Percentiles rank a stretch among this genome's conserved stretches.
Conservation (phyloP, 2,888 invertebrate species). For the Drosophila niveifrons region DNA sequence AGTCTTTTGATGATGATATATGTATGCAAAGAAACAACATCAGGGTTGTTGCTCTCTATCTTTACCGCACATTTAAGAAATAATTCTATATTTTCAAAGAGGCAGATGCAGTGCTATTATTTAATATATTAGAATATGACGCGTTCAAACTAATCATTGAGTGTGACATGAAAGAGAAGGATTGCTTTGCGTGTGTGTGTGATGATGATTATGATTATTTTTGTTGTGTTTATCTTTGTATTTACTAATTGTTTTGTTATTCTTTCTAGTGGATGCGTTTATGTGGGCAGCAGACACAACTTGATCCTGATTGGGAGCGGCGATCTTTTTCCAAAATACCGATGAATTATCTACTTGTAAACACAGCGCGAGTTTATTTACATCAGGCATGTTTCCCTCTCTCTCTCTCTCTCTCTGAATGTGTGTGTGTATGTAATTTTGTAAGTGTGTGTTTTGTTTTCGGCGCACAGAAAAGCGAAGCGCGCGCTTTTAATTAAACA, state of each 20-base stretch:
- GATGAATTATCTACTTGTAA: constrained; percentile 28
- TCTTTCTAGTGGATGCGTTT: constrained; percentile 9
- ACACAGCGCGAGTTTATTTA: constrained; percentile 38
- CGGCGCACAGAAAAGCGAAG: constrained; percentile 35
- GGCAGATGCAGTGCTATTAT: background rate
- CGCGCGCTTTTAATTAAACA: constrained; percentile 55
- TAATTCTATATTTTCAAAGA: background rate
- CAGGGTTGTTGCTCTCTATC: background rate
- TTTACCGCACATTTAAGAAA: background rate
- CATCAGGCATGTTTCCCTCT: constrained; percentile 1
- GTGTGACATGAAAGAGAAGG: no score
- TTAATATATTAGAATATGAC: constrained; percentile 1
- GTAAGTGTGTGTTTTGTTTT: constrained; percentile 26
- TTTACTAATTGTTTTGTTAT: constrained; percentile 10
- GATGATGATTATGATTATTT: no score
- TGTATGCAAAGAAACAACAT: background rate
- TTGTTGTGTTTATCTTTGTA: background rate
- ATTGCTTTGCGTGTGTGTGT: no score
- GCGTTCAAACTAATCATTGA: no score
- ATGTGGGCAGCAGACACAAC: constrained; percentile 9
- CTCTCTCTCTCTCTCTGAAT: background rate
- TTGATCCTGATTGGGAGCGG: constrained; percentile 33
- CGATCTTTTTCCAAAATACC: constrained; percentile 6
- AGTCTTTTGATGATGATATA: background rate
- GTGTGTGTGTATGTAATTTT: background rate